Conservation (phyloP, 2,113 vertebrate species). For the Brachypodius melanocephalos region DNA sequence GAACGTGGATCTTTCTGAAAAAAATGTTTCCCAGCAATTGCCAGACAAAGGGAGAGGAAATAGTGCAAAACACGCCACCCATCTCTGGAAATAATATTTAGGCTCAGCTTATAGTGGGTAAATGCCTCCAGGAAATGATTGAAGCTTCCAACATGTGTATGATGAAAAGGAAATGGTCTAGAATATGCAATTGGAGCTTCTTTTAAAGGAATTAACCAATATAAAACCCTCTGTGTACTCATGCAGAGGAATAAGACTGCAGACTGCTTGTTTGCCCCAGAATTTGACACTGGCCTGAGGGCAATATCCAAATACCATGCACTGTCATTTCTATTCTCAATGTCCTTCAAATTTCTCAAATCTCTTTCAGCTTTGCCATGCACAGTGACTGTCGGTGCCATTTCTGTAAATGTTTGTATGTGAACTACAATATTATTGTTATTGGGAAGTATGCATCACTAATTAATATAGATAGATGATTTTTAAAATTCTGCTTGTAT, state of each 20-base stretch:
- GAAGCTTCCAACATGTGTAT: not conserved
- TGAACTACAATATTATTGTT: not conserved
- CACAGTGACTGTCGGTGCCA: accelerated
- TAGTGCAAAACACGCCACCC: not conserved
- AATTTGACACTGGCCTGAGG: not conserved
- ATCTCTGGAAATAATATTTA: not conserved
- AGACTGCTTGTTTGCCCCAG: not conserved
- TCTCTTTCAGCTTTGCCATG: not conserved
- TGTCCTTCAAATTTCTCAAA: slow-evolving; percentile 5
- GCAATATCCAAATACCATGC: not conserved
- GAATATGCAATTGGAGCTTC: not conserved
- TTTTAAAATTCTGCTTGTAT: not conserved
- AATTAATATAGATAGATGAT: not conserved
- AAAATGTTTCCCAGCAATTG: not conserved
- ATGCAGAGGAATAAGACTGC: not conserved
- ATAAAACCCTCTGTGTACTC: not conserved
- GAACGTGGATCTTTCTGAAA: not conserved
- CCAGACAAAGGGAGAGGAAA: not conserved
- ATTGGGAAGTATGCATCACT: not conserved
- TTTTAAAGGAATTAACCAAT: not conserved
- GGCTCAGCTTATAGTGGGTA: not conserved
- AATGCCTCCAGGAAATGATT: not conserved
- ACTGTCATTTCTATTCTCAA: not conserved
- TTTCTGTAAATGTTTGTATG: not conserved
- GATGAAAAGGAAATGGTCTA: not conserved